Evolutionary conservation across 2,888 invertebrate genomes (phyloP), one percentile per base, ranked within the genome.

Genomic region (Auanema sp.): DNA sequence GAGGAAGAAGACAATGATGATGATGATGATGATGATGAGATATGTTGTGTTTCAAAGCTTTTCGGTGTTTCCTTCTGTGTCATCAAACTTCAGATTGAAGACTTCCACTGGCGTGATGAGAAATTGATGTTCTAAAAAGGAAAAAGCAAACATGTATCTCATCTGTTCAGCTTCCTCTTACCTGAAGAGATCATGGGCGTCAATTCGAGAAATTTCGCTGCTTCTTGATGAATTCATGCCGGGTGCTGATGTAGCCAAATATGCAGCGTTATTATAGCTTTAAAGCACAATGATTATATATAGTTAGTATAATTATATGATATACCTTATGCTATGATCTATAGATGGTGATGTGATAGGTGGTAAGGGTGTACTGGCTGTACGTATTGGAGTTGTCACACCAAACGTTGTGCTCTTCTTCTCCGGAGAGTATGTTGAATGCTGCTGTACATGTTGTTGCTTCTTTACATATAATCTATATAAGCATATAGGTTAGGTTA

Each of bases 231-330:
- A 75, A 58, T 69, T 65, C 40, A 75, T 61, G 21, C 68, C 62
- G 24, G 49, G 75, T 12, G 76, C 78, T 12, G 77, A 68, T 18
- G 76, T 78, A 11, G 80, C 81, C 52, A 81, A 73, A 60, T 75
- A 81, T n/a, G 80, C 80, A 8, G 80, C 80, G 55, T 81, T 81
- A 65, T 81, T 81, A 63, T 81, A 81, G 59, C 81, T 81, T 65
- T 60, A 79, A 75, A 14, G 11, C 1, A 43, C 21, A 54, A 41
- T 41, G 11, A 54, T 4, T 44, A 47, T n/a, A 47, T n/a, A 44
- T 58, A 14, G n/a, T 14, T n/a, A 60, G 14, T 14, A 33, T 21
- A 47, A 47, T 18, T 21, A 52, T 18, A 8, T 23, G 24, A 52
- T n/a, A 55, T 52, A 79, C 78, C 77, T 79, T 53, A 80, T 79